phyloP scores from a whole-genome alignment of 2,797 vertebrate species.

The Loriculus beryllinus region DNA sequence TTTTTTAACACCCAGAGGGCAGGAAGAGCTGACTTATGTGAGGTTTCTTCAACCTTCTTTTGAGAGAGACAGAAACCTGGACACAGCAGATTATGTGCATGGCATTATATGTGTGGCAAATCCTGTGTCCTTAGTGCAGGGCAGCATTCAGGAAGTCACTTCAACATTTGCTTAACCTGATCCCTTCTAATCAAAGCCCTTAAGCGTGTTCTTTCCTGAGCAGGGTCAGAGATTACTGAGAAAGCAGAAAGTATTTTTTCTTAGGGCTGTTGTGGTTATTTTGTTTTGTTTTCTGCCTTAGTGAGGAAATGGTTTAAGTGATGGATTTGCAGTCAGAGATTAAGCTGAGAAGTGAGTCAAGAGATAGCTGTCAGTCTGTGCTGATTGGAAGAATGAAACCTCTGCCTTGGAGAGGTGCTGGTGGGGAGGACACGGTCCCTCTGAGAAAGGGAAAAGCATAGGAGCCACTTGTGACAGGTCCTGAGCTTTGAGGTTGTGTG shows the following conservation, averaged over 20 bases:
- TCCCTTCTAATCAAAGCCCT: background rate
- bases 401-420: background rate
- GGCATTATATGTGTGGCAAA: background rate
- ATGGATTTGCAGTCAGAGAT: background rate
- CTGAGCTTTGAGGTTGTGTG: background rate
- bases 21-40: background rate
- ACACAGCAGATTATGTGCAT: fast-evolving
- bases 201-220: fast-evolving
- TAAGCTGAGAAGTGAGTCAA: background rate
- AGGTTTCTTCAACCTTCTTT: background rate
- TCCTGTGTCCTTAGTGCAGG: background rate
- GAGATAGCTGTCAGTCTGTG: background rate
- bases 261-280: background rate
- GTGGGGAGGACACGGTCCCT: fast-evolving
- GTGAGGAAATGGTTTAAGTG: background rate
- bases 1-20: background rate
- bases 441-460: background rate
- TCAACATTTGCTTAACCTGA: background rate
- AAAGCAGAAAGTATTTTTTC: background rate
- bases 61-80: background rate
- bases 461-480: background rate
- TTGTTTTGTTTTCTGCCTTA: background rate
- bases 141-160: background rate
- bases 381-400: background rate
- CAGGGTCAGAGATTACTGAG: background rate